Evolutionary conservation across 2,888 invertebrate species (phyloP), one percentile per base, ranked within the genome.

Genomic region (Mesochorus sp.): DNA sequence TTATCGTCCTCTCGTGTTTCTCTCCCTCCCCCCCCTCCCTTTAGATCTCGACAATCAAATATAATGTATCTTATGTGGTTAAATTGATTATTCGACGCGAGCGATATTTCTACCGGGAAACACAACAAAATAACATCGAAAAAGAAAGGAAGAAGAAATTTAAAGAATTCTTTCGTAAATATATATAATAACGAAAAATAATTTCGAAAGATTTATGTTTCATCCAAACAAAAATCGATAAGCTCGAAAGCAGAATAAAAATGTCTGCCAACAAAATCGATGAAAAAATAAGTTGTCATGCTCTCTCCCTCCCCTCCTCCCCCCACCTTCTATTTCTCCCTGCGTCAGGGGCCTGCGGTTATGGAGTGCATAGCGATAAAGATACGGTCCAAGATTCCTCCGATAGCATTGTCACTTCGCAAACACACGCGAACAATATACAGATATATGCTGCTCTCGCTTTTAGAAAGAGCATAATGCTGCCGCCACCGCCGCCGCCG

Each of bases 351-450:
- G 66, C 67, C 21, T 24, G 49, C 62, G 28, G 42, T 76, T 76
- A 62, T 68, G 55, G 37, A 70, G 64, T 39, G 49, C 31, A 39
- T 53, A 10, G 19, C 55, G 75, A 75, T 70, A 64, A 34, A 76
- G 70, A 70, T 70, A 76, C 70, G 57, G 39, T 47, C 61, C 39
- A 57, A 70, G 64, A 70, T 70, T 64, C 64, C 62, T 28, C n/a
- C 70, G 76, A 76, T 76, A 64, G 57, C 57, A 49, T 70, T 70
- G 76, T 76, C 70, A 70, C 70, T 55, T 49, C 10, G 62, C 55
- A 47, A 76, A 75, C 55, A 62, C 59, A 62, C 61, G 61, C n/a
- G n/a, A n/a, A n/a, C n/a, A n/a, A n/a, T n/a, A 62, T 72, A 31
- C 24, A 24, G 14, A 19, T 2, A 47, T 6, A 53, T 39, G 26